Evolutionary conservation across 2,888 invertebrate genomes (phyloP).

Genomic region (Netelia inedita): DNA sequence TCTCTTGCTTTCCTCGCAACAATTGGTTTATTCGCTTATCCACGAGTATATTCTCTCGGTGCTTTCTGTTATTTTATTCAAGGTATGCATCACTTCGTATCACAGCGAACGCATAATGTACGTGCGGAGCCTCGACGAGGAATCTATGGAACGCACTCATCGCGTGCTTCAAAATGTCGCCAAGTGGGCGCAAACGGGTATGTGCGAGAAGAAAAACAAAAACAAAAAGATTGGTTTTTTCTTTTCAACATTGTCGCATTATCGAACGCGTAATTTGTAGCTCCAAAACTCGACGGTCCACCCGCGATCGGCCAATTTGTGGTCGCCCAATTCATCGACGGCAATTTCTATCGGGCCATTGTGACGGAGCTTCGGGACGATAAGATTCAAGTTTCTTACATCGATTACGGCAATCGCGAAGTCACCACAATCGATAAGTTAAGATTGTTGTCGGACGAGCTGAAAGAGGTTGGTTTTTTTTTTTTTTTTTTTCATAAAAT

Average conservation of each 20-base stretch:
- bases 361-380: slow-evolving; percentile 73
- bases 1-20: background rate
- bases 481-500: background rate
- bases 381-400: slow-evolving; percentile 75
- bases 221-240: background rate
- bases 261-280: slow-evolving; percentile 62
- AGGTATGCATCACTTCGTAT: slow-evolving; percentile 77
- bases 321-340: slow-evolving; percentile 77
- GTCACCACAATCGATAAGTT: slow-evolving; percentile 72
- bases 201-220: background rate
- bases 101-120: slow-evolving; percentile 73
- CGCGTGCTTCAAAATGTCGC: slow-evolving; percentile 77
- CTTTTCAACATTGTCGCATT: slow-evolving; percentile 10
- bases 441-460: slow-evolving; percentile 73
- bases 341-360: slow-evolving; percentile 81
- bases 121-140: slow-evolving; percentile 73
- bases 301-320: slow-evolving; percentile 79
- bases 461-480: slow-evolving; percentile 75
- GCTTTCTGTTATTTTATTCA: slow-evolving; percentile 20
- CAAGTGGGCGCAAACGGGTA: slow-evolving; percentile 76
- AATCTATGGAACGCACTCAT: slow-evolving; percentile 73
- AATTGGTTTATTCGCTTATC: background rate
- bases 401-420: slow-evolving; percentile 82
- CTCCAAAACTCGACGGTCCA: slow-evolving; percentile 69
- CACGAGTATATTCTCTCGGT: background rate